Base-by-base conservation (phyloP, 2,113 vertebrate genomes). In the Pelmatolapia mariae region DNA sequence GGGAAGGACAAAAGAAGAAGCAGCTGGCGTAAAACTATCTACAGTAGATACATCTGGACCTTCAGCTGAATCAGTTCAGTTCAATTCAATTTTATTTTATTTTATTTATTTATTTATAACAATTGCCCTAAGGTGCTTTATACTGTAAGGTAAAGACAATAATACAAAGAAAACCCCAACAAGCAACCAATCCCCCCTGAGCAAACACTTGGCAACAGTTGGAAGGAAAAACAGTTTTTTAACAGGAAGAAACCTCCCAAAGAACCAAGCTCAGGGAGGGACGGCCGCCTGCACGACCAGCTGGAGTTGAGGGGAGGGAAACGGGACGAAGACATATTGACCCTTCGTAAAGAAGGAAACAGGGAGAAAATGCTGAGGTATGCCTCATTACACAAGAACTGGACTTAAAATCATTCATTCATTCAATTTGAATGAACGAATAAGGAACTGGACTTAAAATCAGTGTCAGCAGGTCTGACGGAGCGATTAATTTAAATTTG, bases 141-240 rank as follows among this genome's bases (percentile, higher is more conserved):
- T 4, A 63, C 10, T 36, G 10, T 63, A 18, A 36, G 31, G 6
- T 36, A 66, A 66, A 66, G 57, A 36, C 61, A 36, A n/a, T 66
- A 36, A 36, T 66, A 66, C 31, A 66, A 4, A 5, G 31, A 66
- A 66, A 66, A 66, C 61, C 16, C 31, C 31, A 63, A 63, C 31
- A 63, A 36, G 18, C 4, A 36, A 63, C 18, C 59, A 63, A 63
- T 2, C 31, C 31, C 31, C 31, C 36, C 18, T 63, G 18, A 63
- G 18, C 59, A 12, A 63, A 63, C 59, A 36, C 2, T 63, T 36
- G 10, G 18, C 31, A 66, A 66, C 3, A 36, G 61, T 66, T 0
- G 0, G 31, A 66, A 66, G 61, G 3, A 36, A 66, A 63, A 63
- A n/a, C 18, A 36, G 0, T 0, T 18, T 31, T 31, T 66, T 66